A percentile compares a stretch with the other conserved stretches of the same genome.
Conservation (phyloP, 2,888 invertebrate genomes). For the Limnephilus rhombicus region DNA sequence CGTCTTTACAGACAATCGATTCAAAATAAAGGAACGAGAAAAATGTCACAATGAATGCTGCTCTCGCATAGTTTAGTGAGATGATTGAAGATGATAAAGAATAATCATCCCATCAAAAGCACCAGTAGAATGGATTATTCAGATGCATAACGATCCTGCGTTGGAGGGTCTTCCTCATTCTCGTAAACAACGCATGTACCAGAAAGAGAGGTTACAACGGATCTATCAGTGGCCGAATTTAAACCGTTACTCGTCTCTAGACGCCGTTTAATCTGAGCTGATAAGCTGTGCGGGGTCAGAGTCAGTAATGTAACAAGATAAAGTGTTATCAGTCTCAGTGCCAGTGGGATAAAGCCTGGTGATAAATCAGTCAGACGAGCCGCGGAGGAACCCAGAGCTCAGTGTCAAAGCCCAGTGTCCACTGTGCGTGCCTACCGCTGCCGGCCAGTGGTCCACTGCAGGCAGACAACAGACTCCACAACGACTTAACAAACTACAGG, state of each 20-base stretch:
- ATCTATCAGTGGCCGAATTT: background rate
- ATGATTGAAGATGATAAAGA: background rate
- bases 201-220: background rate
- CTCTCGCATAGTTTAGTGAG: background rate
- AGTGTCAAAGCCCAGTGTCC: too few relatives aligned
- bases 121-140: background rate
- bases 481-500: too few relatives aligned
- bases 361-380: slow-evolving; percentile 37
- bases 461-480: too few relatives aligned
- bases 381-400: background rate
- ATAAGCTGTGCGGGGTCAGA: background rate
- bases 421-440: background rate
- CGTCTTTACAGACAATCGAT: background rate
- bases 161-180: background rate
- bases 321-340: slow-evolving; percentile 13
- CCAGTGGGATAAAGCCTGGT: background rate
- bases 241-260: background rate
- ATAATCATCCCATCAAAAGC: background rate
- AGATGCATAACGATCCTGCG: background rate
- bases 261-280: slow-evolving; percentile 15
- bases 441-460: too few relatives aligned
- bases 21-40: background rate
- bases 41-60: background rate
- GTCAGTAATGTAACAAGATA: slow-evolving; percentile 10
- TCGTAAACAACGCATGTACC: too few relatives aligned